Percentiles rank a stretch among this genome's conserved stretches.
These are phyloP conservation scores for Wiebesia pumilae DNA, from an alignment of 1,140 invertebrate genomes.

Conservation along the genomic window DNA sequence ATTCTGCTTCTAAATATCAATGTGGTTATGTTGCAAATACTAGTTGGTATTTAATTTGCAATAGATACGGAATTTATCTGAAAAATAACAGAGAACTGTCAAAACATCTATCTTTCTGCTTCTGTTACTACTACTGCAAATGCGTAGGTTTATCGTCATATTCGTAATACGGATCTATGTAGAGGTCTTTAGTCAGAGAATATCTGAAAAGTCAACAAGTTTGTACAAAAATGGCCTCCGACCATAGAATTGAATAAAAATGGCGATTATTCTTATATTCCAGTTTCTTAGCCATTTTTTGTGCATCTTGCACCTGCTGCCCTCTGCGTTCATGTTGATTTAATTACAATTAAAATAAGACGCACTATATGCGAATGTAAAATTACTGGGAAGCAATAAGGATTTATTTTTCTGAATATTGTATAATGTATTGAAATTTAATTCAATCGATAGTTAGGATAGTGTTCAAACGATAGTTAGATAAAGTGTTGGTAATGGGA, in stretches of 20 bases:
- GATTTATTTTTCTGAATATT: no score
- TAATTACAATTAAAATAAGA: no score
- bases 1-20: constrained; percentile 49
- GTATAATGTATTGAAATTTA: no score
- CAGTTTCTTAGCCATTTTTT: neutral
- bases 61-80: neutral
- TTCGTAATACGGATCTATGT: neutral
- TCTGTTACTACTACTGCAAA: neutral
- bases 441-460: no score
- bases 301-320: constrained; percentile 6
- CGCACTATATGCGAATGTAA: no score
- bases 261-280: neutral
- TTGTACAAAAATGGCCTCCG: neutral
- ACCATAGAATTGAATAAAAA: neutral
- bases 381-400: no score
- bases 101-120: constrained; percentile 18
- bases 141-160: neutral
- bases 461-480: no score
- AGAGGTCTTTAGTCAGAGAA: neutral
- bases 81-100: neutral
- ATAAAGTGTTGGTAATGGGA: no score
- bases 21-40: neutral
- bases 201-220: neutral
- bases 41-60: neutral
- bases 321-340: neutral